Percentiles rank a stretch among this genome's conserved stretches.
Conservation (phyloP, 2,888 invertebrate genomes). For the Embidobia sp. region DNA sequence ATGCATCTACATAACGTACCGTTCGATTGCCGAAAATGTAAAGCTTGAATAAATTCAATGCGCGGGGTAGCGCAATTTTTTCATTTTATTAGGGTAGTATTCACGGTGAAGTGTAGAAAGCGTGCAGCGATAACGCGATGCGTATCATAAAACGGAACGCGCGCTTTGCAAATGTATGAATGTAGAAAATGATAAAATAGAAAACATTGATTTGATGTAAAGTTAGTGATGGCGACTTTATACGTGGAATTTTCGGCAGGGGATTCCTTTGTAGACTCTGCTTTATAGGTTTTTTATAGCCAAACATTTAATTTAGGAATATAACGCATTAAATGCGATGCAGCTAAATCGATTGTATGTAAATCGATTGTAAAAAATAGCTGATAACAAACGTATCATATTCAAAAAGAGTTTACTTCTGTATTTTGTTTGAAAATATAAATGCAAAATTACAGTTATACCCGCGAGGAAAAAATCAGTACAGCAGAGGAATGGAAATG, state of each 20-base stretch:
- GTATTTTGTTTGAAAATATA: too few species aligned
- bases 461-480: too few species aligned
- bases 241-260: constrained; percentile 13
- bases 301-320: constrained; percentile 4
- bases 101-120: constrained; percentile 38
- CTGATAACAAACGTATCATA: too few species aligned
- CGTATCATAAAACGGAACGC: constrained; percentile 50
- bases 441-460: too few species aligned
- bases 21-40: constrained; percentile 51
- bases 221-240: constrained; percentile 46
- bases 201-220: constrained; percentile 56
- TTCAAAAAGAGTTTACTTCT: too few species aligned
- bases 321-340: not conserved
- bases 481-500: too few species aligned
- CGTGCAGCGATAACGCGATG: constrained; percentile 37
- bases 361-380: constrained; percentile 16
- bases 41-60: constrained; percentile 54
- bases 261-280: constrained; percentile 21
- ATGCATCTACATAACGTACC: constrained; percentile 53
- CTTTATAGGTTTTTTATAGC: constrained; percentile 21
- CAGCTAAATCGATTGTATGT: constrained; percentile 23
- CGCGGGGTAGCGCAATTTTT: constrained; percentile 42
- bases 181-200: constrained; percentile 51
- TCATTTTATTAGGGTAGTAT: constrained; percentile 42
- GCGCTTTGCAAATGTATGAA: constrained; percentile 47